phyloP scores from a whole-genome alignment of 2,797 vertebrate genomes.

The Florisuga fusca region DNA sequence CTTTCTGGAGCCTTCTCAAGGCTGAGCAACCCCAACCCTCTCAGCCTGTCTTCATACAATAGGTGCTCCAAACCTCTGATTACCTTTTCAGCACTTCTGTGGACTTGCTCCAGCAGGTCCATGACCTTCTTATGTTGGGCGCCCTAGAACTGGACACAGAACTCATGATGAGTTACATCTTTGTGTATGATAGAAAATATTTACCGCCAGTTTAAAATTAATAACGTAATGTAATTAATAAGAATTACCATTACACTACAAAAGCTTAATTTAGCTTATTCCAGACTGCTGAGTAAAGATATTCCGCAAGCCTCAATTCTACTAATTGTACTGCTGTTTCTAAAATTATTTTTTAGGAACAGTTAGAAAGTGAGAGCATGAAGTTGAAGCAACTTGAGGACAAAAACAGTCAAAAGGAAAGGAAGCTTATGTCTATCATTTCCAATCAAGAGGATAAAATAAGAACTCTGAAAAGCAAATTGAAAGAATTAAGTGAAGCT shows the following conservation, averaged over 20 bases:
- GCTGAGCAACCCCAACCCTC: too few species aligned
- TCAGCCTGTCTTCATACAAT: too few species aligned
- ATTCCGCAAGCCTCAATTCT: neutral
- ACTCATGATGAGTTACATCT: neutral
- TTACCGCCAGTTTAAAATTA: conserved; percentile 29
- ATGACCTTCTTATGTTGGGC: too few species aligned
- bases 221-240: conserved; percentile 32
- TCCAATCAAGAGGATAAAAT: conserved; percentile 73
- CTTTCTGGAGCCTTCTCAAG: too few species aligned
- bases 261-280: conserved; percentile 53
- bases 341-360: conserved; percentile 72
- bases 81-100: too few species aligned
- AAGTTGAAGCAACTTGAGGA: conserved; percentile 73
- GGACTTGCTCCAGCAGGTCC: too few species aligned
- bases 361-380: conserved; percentile 67
- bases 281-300: neutral
- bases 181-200: conserved; percentile 8
- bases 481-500: conserved; percentile 69
- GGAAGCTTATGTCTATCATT: conserved; percentile 69
- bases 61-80: too few species aligned
- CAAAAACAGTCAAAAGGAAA: conserved; percentile 71
- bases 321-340: conserved; percentile 40
- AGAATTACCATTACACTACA: conserved; percentile 5
- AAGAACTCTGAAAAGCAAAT: conserved; percentile 66
- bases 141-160: too few species aligned